Evolutionary conservation across 1,140 invertebrate genomes (phyloP).

Genomic region (Dinothrombium tinctorium): DNA sequence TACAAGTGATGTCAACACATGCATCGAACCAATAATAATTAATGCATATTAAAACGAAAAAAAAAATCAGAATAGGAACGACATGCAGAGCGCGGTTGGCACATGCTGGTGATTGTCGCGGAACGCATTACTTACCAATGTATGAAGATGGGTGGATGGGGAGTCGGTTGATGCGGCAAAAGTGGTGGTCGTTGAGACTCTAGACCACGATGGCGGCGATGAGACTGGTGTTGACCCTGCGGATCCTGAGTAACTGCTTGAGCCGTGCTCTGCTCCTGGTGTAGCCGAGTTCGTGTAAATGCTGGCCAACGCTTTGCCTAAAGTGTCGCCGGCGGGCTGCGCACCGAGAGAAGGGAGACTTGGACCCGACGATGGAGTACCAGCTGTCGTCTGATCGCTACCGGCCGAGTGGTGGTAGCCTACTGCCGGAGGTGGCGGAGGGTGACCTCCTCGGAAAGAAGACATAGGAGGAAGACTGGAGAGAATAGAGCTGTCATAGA

Average conservation of each 20-base stretch:
- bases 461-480: conserved; percentile 76
- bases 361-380: conserved; percentile 19
- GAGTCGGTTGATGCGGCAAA: too few species aligned
- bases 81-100: too few species aligned
- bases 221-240: conserved; percentile 1
- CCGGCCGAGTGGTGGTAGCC: conserved; percentile 17
- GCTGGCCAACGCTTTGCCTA: conserved; percentile 45
- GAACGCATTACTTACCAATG: too few species aligned
- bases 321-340: conserved; percentile 32
- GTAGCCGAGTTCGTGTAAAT: too few species aligned
- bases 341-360: conserved; percentile 27
- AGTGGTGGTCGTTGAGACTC: too few species aligned
- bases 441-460: conserved; percentile 41
- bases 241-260: neutral
- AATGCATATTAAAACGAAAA: too few species aligned
- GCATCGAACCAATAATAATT: too few species aligned
- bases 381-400: conserved; percentile 9
- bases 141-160: too few species aligned
- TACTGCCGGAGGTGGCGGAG: conserved; percentile 15
- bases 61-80: too few species aligned
- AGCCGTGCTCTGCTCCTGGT: too few species aligned
- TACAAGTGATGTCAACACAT: too few species aligned
- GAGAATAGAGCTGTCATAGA: conserved; percentile 8
- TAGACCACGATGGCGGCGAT: conserved; percentile 1
- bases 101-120: too few species aligned